Evolutionary conservation across 2,888 invertebrate genomes (phyloP), one percentile per base, ranked within the genome.

Genomic region (Ametastegia equiseti): DNA sequence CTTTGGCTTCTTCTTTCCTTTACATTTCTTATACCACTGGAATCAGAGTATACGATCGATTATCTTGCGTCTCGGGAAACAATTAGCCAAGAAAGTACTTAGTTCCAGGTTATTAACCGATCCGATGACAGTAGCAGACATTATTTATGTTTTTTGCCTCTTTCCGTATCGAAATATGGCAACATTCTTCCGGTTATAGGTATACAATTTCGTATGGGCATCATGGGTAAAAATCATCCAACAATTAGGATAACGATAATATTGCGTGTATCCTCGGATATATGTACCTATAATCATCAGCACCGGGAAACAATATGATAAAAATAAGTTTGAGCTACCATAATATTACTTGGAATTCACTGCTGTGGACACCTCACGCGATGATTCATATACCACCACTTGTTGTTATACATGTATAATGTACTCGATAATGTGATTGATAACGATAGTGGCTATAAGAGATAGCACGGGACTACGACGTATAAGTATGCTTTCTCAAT

Each of bases 41-140:
- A 67, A 67, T 67, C 15, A 19, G 39, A 67, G 39, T 36, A n/a
- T n/a, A n/a, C n/a, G 7, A 39, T 67, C 36, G 67, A 67, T 67
- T 67, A 67, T 39, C 36, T 67, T 9, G 67, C 19, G 67, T 67
- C 19, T 67, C 67, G 67, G n/a, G 67, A 67, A 67, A 67, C 67
- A 67, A 67, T 67, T 67, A 67, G 19, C 67, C 39, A 67, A 0
- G 63, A 67, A 67, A 27, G 19, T 65, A n/a, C n/a, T n/a, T 23
- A 39, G n/a, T 39, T 39, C 39, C 67, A 23, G 19, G 39, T 67
- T 36, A 67, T 39, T 39, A 39, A 39, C 9, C 36, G 67, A 4
- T 6, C 6, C 11, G 39, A n/a, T 36, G n/a, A 30, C 23, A 15
- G 15, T 5, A 6, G 13, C 60, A 60, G 60, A 60, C 30, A 27